phyloP scores from a whole-genome alignment of 1,140 invertebrate genomes.

The Halictus rubicundus region DNA sequence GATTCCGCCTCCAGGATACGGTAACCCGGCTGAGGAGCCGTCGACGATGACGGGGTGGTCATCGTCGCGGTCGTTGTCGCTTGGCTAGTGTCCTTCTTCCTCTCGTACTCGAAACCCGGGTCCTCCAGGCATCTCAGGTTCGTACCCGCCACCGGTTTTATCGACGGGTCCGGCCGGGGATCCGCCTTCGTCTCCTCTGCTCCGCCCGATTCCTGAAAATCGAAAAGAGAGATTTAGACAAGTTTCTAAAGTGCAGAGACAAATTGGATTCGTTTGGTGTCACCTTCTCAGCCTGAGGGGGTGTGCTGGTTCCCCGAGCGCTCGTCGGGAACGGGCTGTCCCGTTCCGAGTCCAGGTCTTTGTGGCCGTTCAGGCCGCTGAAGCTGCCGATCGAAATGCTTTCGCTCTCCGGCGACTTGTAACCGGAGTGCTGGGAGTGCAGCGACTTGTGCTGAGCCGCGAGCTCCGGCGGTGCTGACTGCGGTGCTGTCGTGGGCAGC shows the following conservation, averaged over 20 bases:
- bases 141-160: conserved; percentile 79
- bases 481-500: conserved; percentile 82
- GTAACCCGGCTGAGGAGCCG: conserved; percentile 59
- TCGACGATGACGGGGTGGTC: conserved; percentile 44
- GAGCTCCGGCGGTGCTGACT: conserved; percentile 85
- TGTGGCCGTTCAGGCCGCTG: conserved; percentile 77
- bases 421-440: conserved; percentile 77
- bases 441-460: conserved; percentile 80
- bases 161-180: conserved; percentile 52
- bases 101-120: conserved; percentile 81
- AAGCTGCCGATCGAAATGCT: conserved; percentile 78
- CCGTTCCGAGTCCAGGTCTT: conserved; percentile 76
- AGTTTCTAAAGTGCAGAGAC: too few species aligned
- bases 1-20: conserved; percentile 68
- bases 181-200: conserved; percentile 39
- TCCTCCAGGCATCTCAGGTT: conserved; percentile 81
- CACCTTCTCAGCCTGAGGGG: conserved; percentile 49
- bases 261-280: neutral
- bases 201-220: conserved; percentile 5
- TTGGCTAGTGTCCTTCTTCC: conserved; percentile 59
- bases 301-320: conserved; percentile 32
- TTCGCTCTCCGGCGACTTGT: conserved; percentile 80
- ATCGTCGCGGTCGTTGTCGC: conserved; percentile 50
- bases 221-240: too few species aligned
- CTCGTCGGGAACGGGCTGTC: conserved; percentile 73